Base-by-base conservation (phyloP, 2,797 vertebrate species). In the Coluber constrictor region DNA sequence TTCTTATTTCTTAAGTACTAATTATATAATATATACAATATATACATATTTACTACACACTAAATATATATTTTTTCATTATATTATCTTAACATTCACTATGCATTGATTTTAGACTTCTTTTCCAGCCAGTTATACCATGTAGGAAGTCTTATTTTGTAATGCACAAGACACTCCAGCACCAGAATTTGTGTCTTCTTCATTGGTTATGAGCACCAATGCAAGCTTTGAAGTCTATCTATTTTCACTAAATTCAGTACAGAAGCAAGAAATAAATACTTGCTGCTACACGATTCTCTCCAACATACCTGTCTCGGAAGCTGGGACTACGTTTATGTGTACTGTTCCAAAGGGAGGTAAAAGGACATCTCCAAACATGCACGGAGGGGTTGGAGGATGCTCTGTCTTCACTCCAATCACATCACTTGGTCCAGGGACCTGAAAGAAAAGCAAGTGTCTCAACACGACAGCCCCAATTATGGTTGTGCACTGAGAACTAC, bases 351-450 rank as follows among this genome's bases (percentile, higher is more conserved):
- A 96, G 0, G 98, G 98, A 1, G 98, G 97, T 0, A 98, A 96
- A 20, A 98, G 96, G 57, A 98, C 97, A 37, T 98, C 98, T 54
- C 97, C 98, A 29, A 98, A 98, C 97, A 98, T 98, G 96, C 98
- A 98, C 0, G 98, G 98, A 0, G 98, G 98, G 3, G 98, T 98
- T 0, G 98, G 98, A 0, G 98, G 98, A 94, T 98, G 97, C 92
- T 99, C 98, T 0, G 97, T 97, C 95, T 99, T 99, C 27, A 98
- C 95, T 7, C 90, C 92, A 16, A 97, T 96, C 1, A 95, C 88
- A 2, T 98, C 89, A 94, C 97, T 93, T 25, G 91, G 91, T 95
- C 92, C 93, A 83, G 91, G 25, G 4, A 29, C 87, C 97, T 97
- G 91, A 1, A 13, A 83, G 43, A 55, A 25, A 55, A 70, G 9